Base-by-base conservation (phyloP, 2,113 vertebrate genomes). In the Atractosteus spatula region DNA sequence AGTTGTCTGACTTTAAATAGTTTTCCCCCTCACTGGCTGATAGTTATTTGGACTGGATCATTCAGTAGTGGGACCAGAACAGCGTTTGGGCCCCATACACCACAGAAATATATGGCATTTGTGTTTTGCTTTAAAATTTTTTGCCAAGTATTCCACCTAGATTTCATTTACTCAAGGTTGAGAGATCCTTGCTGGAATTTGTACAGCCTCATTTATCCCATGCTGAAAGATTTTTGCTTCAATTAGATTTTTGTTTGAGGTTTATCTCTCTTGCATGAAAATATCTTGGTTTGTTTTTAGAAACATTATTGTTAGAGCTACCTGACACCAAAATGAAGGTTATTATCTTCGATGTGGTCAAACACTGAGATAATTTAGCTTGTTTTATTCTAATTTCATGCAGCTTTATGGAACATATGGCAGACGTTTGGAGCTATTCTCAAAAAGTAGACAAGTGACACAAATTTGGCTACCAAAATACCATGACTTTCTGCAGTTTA, bases 131-230 rank as follows among this genome's bases (percentile, higher is more conserved):
- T 68, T 29, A n/a, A 4, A 17, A 16, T 10, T 4, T 41, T 68
- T 55, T 43, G 8, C 8, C 8, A 66, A 4, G 64, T 43, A 51
- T 66, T 13, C 14, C 8, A 4, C 45, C 5, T 11, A 41, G 16
- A 17, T 68, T 71, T 76, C 3, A 59, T 77, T 74, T 47, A 16
- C 62, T 59, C 62, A 75, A 59, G 59, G 54, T 61, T 79, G 71
- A 74, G 73, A 74, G 72, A 72, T 42, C 41, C 68, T 44, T 42
- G 62, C 66, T 54, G 76, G 74, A 73, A 14, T 29, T 68, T 29
- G 29, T 41, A 11, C 47, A 55, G 12, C 5, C 42, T 61, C 41
- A 70, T 61, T 70, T 61, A 44, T 14, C 17, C 55, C 2, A 7
- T 59, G 68, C 56, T 61, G 56, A 70, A 61, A 70, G 68, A 59